Base-by-base conservation (phyloP, 1,140 invertebrate genomes). In the Dreissena polymorpha region DNA sequence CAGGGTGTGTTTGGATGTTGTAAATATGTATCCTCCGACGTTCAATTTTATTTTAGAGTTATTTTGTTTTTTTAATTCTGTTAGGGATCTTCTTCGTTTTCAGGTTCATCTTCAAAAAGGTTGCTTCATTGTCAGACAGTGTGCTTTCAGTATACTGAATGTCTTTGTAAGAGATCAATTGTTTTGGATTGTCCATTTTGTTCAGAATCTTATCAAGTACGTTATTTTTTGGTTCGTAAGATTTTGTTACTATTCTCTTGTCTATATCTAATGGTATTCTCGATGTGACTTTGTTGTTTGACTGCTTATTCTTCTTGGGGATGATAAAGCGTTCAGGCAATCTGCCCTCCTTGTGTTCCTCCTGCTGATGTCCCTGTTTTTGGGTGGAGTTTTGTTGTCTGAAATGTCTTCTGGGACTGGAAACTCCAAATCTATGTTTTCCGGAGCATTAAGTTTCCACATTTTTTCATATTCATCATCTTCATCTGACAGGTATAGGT, bases 401-500 rank as follows among this genome's bases (percentile, higher is more conserved):
- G 16, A 18, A 60, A 39, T 39, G 39, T 60, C 57, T 60, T 60
- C 57, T n/a, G 57, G 16, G 3, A 60, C 16, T n/a, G 16, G 16
- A 60, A 60, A 60, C 16, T 60, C 57, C 21, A 60, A 23, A 3
- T 60, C 57, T 60, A 60, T 60, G 57, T 60, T 60, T 60, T 60
- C 57, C 16, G 21, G 21, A 60, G 57, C 21, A 23, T 60, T 60
- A 3, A 60, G n/a, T 2, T 18, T 60, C 12, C 57, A 2, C 2
- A 2, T 60, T 23, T 60, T 60, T n/a, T 60, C 57, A 60, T 5
- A 60, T n/a, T 60, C 16, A 23, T 60, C 57, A 60, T 23, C 57
- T 23, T 60, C 57, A 60, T 60, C 57, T 60, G 57, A 60, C 21
- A 60, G 57, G 57, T 60, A 60, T 60, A 60, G 21, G 10, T 60